Evolutionary conservation across 2,888 invertebrate species (phyloP).

Genomic region (Dermolepida albohirtum): DNA sequence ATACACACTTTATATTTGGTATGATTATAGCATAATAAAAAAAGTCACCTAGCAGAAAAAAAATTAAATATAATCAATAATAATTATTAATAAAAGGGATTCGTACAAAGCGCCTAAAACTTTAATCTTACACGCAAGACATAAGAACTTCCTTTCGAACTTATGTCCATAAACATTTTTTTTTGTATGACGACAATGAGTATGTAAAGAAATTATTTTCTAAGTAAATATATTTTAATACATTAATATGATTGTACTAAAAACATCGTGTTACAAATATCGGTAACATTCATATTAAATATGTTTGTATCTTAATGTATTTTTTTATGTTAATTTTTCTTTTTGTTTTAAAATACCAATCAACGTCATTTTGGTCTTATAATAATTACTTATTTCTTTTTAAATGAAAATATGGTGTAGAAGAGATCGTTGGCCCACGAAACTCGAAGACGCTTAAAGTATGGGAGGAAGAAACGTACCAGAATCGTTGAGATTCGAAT

Average conservation of each 20-base stretch:
- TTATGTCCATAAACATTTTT: too few relatives aligned
- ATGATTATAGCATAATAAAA: too few relatives aligned
- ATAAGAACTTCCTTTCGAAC: too few relatives aligned
- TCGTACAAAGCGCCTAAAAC: conserved; percentile 2
- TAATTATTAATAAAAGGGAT: not conserved
- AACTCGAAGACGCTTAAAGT: conserved; percentile 61
- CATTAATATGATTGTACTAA: conserved; percentile 49
- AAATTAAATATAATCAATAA: not conserved
- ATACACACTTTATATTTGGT: too few relatives aligned
- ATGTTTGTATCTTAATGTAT: not conserved
- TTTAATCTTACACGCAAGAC: not conserved
- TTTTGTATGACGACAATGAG: not conserved
- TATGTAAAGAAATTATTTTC: conserved; percentile 20
- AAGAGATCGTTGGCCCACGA: conserved; percentile 47
- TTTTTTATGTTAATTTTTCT: too few relatives aligned
- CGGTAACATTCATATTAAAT: conserved; percentile 32
- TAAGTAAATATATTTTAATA: conserved; percentile 39
- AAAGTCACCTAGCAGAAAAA: too few relatives aligned
- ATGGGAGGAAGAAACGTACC: conserved; percentile 74
- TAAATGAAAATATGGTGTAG: not conserved
- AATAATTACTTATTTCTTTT: too few relatives aligned
- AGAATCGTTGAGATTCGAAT: conserved; percentile 71
- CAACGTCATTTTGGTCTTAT: not conserved
- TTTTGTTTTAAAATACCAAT: not conserved
- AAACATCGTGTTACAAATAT: conserved; percentile 29